phyloP scores from a whole-genome alignment of 1,140 invertebrate genomes.

The Formica selysi region DNA sequence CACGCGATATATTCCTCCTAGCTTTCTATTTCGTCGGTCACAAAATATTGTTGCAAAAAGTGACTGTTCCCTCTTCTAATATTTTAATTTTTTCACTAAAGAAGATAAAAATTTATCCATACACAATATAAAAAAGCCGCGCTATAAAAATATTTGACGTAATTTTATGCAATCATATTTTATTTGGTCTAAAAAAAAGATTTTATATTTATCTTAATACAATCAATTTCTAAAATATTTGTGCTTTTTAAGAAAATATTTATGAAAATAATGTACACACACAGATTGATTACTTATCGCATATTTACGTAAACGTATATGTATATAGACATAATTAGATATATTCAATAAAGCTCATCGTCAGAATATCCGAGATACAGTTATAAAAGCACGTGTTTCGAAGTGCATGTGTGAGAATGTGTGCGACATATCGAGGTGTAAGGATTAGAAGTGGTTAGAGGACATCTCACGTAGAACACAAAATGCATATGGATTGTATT shows the following conservation, averaged over 20 bases:
- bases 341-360: not conserved
- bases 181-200: not conserved
- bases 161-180: not conserved
- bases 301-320: not conserved
- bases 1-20: conserved; percentile 1
- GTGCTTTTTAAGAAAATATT: no score
- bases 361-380: not conserved
- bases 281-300: no score
- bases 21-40: conserved; percentile 17
- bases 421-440: not conserved
- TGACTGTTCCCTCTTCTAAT: not conserved
- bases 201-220: not conserved
- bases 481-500: conserved; percentile 12
- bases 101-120: not conserved
- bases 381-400: conserved; percentile 17
- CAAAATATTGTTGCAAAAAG: not conserved
- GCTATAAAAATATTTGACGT: not conserved
- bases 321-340: not conserved
- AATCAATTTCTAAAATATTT: not conserved
- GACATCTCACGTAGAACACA: conserved; percentile 1
- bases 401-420: not conserved
- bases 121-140: not conserved
- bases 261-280: no score
- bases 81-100: not conserved
- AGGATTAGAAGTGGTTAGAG: conserved; percentile 24